Conservation (phyloP, 2,888 invertebrate species). For the Aporophyla nigra region DNA sequence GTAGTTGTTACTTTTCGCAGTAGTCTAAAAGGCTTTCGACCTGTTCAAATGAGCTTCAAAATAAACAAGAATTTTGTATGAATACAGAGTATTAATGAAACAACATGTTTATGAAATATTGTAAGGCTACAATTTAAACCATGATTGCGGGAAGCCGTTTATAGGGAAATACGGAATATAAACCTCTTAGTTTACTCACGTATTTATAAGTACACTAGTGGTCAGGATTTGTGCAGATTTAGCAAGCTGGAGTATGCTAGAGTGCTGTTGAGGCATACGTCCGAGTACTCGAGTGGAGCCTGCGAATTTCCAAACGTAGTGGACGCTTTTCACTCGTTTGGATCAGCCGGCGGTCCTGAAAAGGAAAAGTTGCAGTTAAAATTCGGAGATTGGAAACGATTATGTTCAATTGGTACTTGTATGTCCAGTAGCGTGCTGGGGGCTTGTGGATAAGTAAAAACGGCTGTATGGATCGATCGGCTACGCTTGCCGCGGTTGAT, state of each 20-base stretch:
- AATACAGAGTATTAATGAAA: conserved; percentile 1
- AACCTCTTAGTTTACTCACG: conserved; percentile 18
- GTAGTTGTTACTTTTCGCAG: background rate
- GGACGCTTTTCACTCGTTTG: conserved; percentile 14
- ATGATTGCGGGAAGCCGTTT: conserved; percentile 1
- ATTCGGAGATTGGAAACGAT: background rate
- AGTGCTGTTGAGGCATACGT: conserved; percentile 35
- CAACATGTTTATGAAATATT: background rate
- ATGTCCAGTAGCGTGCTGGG: background rate
- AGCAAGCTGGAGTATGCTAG: conserved; percentile 27
- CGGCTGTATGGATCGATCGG: too few species aligned
- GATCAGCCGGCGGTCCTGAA: background rate
- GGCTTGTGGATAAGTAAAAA: too few species aligned
- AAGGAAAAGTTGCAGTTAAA: background rate
- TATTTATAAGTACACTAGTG: conserved; percentile 11
- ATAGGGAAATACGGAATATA: background rate
- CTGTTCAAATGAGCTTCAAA: background rate
- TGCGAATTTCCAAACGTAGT: conserved; percentile 11
- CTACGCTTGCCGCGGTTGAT: too few species aligned
- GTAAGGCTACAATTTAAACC: background rate
- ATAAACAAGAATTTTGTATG: background rate
- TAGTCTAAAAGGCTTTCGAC: background rate
- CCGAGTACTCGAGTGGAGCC: conserved; percentile 21
- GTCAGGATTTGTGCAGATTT: conserved; percentile 33
- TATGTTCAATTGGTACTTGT: background rate